Conservation (phyloP, 2,797 vertebrate genomes). For the Hoplostethus atlanticus region DNA sequence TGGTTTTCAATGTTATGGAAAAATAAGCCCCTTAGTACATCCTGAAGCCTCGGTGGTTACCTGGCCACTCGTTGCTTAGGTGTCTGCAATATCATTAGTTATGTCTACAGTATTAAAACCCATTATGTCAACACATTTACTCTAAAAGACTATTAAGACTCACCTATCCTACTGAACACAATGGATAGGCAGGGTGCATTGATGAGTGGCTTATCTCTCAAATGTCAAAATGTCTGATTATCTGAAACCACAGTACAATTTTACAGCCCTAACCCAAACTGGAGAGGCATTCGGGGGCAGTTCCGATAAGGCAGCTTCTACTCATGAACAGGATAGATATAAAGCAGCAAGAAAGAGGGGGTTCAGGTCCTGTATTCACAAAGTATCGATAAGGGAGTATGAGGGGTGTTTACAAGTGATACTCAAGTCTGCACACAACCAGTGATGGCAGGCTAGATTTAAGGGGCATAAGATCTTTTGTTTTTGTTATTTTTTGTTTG, state of each 20-base stretch:
- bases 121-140: constrained; percentile 47
- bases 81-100: constrained; percentile 22
- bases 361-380: constrained; percentile 31
- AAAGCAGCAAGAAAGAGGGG: constrained; percentile 34
- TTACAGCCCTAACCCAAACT: constrained; percentile 48
- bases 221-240: constrained; percentile 8
- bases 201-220: constrained; percentile 19
- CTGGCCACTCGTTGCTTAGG: constrained; percentile 17
- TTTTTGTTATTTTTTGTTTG: background rate
- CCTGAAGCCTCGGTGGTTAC: constrained; percentile 44
- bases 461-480: constrained; percentile 1
- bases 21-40: constrained; percentile 42
- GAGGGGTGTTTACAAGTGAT: constrained; percentile 7
- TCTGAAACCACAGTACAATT: constrained; percentile 39
- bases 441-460: background rate
- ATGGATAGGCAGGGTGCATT: constrained; percentile 2
- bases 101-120: constrained; percentile 65
- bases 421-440: background rate
- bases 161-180: constrained; percentile 19
- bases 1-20: constrained; percentile 2
- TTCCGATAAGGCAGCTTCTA: constrained; percentile 48
- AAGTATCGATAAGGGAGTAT: constrained; percentile 1
- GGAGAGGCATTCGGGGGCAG: constrained; percentile 22
- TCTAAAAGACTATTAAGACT: constrained; percentile 38
- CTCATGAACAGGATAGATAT: constrained; percentile 25